phyloP scores from a whole-genome alignment of 2,113 vertebrate genomes.

The Menura novaehollandiae region DNA sequence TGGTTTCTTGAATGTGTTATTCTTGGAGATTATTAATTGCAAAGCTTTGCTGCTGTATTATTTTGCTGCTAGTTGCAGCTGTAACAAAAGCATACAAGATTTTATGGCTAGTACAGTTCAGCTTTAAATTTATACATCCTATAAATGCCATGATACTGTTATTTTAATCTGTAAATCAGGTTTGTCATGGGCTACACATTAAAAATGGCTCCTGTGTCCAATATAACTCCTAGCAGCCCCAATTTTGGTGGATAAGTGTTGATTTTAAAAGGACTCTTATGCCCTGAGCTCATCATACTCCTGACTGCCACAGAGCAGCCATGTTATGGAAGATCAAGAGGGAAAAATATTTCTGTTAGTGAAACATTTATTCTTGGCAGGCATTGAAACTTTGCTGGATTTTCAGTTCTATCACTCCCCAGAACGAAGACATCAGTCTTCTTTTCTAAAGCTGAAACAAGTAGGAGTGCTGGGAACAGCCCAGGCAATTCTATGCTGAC shows the following conservation, averaged over 20 bases:
- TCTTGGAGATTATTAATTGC: slow-evolving; percentile 52
- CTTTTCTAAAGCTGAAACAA: background rate
- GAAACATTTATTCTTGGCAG: slow-evolving; percentile 19
- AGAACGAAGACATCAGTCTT: background rate
- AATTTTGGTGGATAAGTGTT: slow-evolving; percentile 40
- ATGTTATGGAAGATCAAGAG: background rate
- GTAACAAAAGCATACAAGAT: slow-evolving; percentile 37
- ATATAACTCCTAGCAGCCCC: slow-evolving; percentile 61
- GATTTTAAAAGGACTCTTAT: slow-evolving; percentile 55
- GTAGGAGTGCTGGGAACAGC: background rate
- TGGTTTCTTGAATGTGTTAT: slow-evolving; percentile 7
- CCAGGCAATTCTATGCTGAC: background rate
- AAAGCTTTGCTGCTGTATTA: slow-evolving; percentile 25
- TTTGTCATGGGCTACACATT: slow-evolving; percentile 61
- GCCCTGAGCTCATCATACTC: slow-evolving; percentile 52
- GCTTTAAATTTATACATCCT: slow-evolving; percentile 63
- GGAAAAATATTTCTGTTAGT: slow-evolving; percentile 29
- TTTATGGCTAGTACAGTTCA: slow-evolving; percentile 41
- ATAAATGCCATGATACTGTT: slow-evolving; percentile 65
- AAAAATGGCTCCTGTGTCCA: slow-evolving; percentile 51
- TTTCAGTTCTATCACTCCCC: background rate
- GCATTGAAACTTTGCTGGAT: background rate
- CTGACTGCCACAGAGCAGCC: slow-evolving; percentile 39
- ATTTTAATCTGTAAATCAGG: slow-evolving; percentile 72
- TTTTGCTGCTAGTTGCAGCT: slow-evolving; percentile 52